Evolutionary conservation across 2,888 invertebrate genomes (phyloP).

Genomic region (Dascillus cervinus): DNA sequence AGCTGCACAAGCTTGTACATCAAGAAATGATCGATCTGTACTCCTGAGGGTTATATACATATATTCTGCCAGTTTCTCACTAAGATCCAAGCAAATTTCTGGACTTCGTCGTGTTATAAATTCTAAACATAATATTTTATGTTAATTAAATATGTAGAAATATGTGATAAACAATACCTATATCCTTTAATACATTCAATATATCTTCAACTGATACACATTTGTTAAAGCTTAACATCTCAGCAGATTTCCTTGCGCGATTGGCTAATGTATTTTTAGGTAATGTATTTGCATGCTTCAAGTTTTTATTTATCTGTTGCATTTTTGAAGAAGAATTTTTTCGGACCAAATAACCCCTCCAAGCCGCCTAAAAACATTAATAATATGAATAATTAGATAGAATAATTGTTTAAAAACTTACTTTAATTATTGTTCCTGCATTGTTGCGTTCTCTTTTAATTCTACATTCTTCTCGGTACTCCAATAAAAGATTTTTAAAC

Average conservation of each 20-base stretch:
- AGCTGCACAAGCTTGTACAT: constrained; percentile 48
- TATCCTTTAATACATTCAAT: constrained; percentile 38
- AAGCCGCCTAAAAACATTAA: too few species aligned
- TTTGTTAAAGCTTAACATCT: constrained; percentile 28
- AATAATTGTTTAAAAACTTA: too few species aligned
- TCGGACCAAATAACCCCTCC: too few species aligned
- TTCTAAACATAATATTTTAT: constrained; percentile 38
- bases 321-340: too few species aligned
- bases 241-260: constrained; percentile 32
- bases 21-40: constrained; percentile 53
- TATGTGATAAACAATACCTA: constrained; percentile 31
- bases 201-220: too few species aligned
- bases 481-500: too few species aligned
- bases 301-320: too few species aligned
- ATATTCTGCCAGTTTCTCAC: constrained; percentile 34
- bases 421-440: too few species aligned
- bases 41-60: constrained; percentile 36
- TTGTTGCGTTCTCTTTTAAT: too few species aligned
- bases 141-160: neutral
- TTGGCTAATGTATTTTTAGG: constrained; percentile 35
- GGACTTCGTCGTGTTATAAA: constrained; percentile 38
- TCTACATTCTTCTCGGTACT: too few species aligned
- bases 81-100: constrained; percentile 31
- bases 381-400: too few species aligned
- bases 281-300: constrained; percentile 25